phyloP scores from a whole-genome alignment of 2,888 invertebrate species.

The Corbicula japonica region DNA sequence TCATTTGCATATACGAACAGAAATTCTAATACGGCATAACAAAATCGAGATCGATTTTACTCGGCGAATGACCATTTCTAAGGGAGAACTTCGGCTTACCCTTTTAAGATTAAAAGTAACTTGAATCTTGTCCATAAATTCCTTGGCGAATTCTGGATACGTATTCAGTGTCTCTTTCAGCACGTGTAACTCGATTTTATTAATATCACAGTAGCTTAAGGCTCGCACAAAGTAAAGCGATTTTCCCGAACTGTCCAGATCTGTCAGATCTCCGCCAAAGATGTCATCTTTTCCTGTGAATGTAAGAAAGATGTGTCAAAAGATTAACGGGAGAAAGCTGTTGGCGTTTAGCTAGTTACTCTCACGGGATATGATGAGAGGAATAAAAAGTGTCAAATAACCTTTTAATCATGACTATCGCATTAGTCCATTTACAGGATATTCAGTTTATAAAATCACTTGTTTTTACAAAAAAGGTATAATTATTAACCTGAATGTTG shows the following conservation, averaged over 20 bases:
- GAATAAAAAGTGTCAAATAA: too few relatives aligned
- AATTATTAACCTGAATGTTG: too few relatives aligned
- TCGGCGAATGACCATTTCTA: not conserved
- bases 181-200: slow-evolving; percentile 84
- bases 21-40: too few relatives aligned
- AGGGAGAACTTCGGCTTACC: slow-evolving; percentile 68
- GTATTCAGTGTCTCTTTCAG: slow-evolving; percentile 84
- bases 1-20: too few relatives aligned
- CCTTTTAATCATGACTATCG: too few relatives aligned
- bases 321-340: too few relatives aligned
- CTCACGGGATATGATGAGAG: too few relatives aligned
- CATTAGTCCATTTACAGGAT: too few relatives aligned
- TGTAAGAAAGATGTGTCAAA: too few relatives aligned
- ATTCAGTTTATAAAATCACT: too few relatives aligned
- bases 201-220: slow-evolving; percentile 85
- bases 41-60: not conserved
- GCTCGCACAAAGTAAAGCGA: slow-evolving; percentile 85
- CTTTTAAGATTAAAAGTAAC: slow-evolving; percentile 85
- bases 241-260: slow-evolving; percentile 77
- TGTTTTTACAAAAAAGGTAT: too few relatives aligned
- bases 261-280: slow-evolving; percentile 84
- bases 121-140: slow-evolving; percentile 82
- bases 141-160: slow-evolving; percentile 85
- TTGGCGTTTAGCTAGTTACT: too few relatives aligned
- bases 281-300: slow-evolving; percentile 85